Percentiles rank a stretch among this genome's conserved stretches.
These are phyloP conservation scores for Eumerus sabulonum DNA, from an alignment of 2,888 invertebrate species.

Conservation along the genomic window DNA sequence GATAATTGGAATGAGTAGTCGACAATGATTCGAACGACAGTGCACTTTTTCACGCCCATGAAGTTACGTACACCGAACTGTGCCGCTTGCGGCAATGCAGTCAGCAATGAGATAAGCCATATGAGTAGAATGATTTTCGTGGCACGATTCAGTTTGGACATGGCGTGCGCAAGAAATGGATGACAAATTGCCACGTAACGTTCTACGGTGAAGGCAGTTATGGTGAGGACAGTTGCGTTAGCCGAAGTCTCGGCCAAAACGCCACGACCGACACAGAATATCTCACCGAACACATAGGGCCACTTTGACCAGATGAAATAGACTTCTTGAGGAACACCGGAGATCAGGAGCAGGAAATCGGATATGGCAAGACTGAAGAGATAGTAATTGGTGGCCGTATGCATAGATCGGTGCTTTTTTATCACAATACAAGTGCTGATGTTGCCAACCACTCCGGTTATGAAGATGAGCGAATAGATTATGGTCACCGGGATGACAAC, in stretches of 20 bases:
- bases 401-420: constrained; percentile 89
- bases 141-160: constrained; percentile 90
- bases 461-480: constrained; percentile 88
- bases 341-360: constrained; percentile 86
- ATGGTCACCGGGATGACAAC: constrained; percentile 87
- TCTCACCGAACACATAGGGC: constrained; percentile 88
- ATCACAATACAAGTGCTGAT: constrained; percentile 92
- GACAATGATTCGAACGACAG: constrained; percentile 77
- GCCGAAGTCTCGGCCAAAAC: constrained; percentile 89
- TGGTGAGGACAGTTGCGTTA: constrained; percentile 88
- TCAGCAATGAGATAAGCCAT: constrained; percentile 88
- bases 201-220: constrained; percentile 92
- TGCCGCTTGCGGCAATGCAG: constrained; percentile 88
- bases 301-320: constrained; percentile 88
- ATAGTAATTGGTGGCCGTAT: constrained; percentile 89
- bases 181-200: constrained; percentile 83
- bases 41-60: constrained; percentile 75
- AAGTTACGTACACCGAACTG: constrained; percentile 84
- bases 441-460: constrained; percentile 90
- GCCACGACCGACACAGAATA: constrained; percentile 88
- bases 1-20: constrained; percentile 82
- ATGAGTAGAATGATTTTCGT: constrained; percentile 87
- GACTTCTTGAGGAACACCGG: constrained; percentile 87
- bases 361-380: constrained; percentile 92
- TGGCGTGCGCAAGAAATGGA: constrained; percentile 85